These are phyloP conservation scores for Ranitomeya variabilis DNA, from an alignment of 2,113 vertebrate genomes.

Conservation along the genomic window DNA sequence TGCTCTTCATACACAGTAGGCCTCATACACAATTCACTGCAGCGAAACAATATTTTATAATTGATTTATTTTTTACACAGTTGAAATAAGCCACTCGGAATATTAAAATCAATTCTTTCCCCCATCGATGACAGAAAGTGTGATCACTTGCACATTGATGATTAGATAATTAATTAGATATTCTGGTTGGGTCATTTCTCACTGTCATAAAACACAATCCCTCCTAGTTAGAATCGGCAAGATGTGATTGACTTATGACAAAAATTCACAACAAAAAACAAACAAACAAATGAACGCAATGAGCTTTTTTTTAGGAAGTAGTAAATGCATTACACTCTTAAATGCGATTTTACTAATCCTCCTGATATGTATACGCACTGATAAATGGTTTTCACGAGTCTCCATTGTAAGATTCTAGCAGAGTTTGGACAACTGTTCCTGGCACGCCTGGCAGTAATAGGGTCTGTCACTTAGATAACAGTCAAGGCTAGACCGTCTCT, in stretches of 20 bases:
- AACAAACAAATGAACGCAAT: not conserved
- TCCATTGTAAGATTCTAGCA: not conserved
- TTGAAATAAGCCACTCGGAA: not conserved
- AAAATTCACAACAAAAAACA: not conserved
- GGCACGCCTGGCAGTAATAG: slow-evolving; percentile 8
- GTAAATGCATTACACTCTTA: not conserved
- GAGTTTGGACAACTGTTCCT: not conserved
- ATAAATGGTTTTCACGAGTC: slow-evolving; percentile 28
- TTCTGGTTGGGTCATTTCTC: not conserved
- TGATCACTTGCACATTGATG: not conserved
- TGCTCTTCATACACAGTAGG: not conserved
- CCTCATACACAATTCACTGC: not conserved
- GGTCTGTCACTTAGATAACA: slow-evolving; percentile 38
- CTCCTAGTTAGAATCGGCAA: not conserved
- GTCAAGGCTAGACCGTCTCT: slow-evolving; percentile 42
- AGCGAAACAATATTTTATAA: not conserved
- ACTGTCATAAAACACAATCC: not conserved
- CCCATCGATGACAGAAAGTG: not conserved
- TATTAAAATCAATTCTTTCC: slow-evolving; percentile 1
- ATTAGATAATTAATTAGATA: not conserved
- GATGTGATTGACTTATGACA: not conserved
- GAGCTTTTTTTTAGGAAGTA: not conserved
- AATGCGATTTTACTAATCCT: not conserved
- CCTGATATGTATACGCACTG: slow-evolving; percentile 22
- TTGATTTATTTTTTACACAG: not conserved